Evolutionary conservation across 2,888 invertebrate species (phyloP), one percentile per base, ranked within the genome.

Genomic region (Pristionchus arcanus): DNA sequence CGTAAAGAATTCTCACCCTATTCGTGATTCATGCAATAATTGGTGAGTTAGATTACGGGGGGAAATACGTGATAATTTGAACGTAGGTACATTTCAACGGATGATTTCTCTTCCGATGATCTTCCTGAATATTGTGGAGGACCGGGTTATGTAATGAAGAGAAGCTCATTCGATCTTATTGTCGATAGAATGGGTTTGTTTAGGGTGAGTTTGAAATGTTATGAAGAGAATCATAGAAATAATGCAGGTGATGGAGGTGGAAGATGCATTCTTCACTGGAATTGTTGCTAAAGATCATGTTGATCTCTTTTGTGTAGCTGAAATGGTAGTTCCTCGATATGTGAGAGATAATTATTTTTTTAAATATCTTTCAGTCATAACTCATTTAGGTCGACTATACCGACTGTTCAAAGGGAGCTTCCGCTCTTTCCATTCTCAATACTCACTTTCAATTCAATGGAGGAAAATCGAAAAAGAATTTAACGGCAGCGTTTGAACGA

Each of bases 381-480:
- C 16, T 74, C 16, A 37, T 74, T 37, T 13, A 85, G 84, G 55
- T 55, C 0, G 84, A 85, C 21, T 85, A 59, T n/a, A 31, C 84
- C 37, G 34, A 55, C 16, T 85, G 84, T 34, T 2, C 42, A 49
- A 31, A 15, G 7, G 37, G 25, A 59, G 21, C 59, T 85, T 34
- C 84, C 1, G 15, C 84, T 59, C 59, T 85, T 7, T 85, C 84
- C 19, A 34, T 85, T 59, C 55, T 85, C 37, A 59, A 42, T 34
- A 85, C 84, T 85, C 84, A 85, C 59, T 85, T 59, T n/a, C 84
- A 85, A 85, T 85, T 59, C 59, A 49, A 49, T 25, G 55, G 34
- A 31, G 16, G 28, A 1, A 85, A 59, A 34, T 34, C 31, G 16
- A 55, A 34, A 15, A 55, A 85, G 34, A 85, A 85, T 49, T 15